Evolutionary conservation across 2,797 vertebrate genomes (phyloP).

Genomic region (Tauraco hartlaubi): DNA sequence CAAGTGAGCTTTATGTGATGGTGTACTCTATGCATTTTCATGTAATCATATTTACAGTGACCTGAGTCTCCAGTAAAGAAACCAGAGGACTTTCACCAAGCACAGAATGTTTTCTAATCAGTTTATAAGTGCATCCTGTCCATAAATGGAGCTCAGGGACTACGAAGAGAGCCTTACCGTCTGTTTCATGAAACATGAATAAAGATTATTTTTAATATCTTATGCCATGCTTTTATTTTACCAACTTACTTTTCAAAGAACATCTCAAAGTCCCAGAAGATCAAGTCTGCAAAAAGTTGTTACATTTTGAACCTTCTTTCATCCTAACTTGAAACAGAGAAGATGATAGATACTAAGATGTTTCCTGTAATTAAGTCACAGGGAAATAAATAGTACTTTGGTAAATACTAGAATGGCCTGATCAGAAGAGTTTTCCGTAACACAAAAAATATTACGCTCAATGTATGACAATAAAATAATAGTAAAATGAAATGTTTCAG

Average conservation of each 20-base stretch:
- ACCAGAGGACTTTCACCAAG: neutral
- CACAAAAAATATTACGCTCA: neutral
- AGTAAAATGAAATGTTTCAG: neutral
- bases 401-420: neutral
- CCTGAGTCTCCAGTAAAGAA: neutral
- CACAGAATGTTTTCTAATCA: constrained; percentile 11
- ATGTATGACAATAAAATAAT: neutral
- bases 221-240: neutral
- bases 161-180: neutral
- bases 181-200: constrained; percentile 1
- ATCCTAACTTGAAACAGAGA: neutral
- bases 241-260: constrained; percentile 1
- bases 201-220: neutral
- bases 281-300: neutral
- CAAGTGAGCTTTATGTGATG: constrained; percentile 64
- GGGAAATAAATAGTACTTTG: neutral
- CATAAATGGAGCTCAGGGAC: neutral
- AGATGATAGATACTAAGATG: neutral
- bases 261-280: neutral
- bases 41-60: neutral
- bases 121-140: neutral
- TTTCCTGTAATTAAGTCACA: neutral
- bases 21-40: constrained; percentile 43
- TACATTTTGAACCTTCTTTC: constrained; percentile 25
- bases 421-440: neutral